Percentiles rank a stretch among this genome's conserved stretches.
phyloP scores from a whole-genome alignment of 35 echinoderm and acorn worm species.

The Anneissia japonica region DNA sequence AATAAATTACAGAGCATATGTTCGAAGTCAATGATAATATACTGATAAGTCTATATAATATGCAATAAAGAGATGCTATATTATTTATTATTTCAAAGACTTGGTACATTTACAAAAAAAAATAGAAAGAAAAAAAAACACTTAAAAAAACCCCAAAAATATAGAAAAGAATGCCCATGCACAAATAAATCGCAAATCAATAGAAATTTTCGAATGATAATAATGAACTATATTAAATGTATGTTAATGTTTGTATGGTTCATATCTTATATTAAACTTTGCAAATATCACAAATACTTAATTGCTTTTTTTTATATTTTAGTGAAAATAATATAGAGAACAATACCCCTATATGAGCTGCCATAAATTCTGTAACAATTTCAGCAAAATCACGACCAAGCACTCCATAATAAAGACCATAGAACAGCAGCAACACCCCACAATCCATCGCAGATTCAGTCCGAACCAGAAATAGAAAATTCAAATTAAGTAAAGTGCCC shows the following conservation, averaged over 20 bases:
- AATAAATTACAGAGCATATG: no score
- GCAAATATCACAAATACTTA: neutral
- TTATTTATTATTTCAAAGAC: no score
- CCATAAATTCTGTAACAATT: slow-evolving; percentile 94
- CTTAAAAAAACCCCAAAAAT: neutral
- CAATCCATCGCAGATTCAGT: slow-evolving; percentile 80
- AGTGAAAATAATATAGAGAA: neutral
- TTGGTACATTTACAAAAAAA: no score
- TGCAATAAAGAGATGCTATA: no score
- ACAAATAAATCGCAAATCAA: neutral
- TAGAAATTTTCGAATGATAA: neutral
- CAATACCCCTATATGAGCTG: slow-evolving; percentile 96
- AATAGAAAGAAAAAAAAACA: slow-evolving; percentile 6
- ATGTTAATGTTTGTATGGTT: neutral
- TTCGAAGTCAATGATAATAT: no score
- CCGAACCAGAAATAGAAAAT: slow-evolving; percentile 71
- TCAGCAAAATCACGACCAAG: slow-evolving; percentile 98
- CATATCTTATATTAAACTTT: no score
- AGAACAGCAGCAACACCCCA: slow-evolving; percentile 81
- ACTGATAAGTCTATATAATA: no score
- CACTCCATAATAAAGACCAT: slow-evolving; percentile 94
- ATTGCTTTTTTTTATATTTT: no score
- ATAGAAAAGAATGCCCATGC: neutral
- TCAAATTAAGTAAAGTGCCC: slow-evolving; percentile 78
- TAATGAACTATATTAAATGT: no score